Evolutionary conservation across 2,113 vertebrate species (phyloP).

Genomic region (Ancistrus triradiatus): DNA sequence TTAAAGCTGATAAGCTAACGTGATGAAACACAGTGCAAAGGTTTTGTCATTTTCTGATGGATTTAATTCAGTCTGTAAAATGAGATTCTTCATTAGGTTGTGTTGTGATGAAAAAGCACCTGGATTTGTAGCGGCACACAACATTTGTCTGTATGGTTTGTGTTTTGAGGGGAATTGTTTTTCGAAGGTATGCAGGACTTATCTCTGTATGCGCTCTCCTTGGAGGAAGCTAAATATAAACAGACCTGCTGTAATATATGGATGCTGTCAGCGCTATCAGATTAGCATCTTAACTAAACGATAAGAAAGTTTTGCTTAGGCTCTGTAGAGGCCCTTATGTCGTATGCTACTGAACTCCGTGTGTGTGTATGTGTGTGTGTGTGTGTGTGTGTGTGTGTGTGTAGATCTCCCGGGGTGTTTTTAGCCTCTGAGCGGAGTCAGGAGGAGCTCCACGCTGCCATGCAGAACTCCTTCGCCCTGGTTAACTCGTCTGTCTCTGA

Average conservation of each 20-base stretch:
- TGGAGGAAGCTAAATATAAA: neutral
- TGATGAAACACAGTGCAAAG: no score
- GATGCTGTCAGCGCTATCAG: slow-evolving; percentile 4
- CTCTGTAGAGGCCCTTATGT: neutral
- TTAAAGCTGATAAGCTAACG: no score
- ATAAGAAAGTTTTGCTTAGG: neutral
- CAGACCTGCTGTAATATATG: neutral
- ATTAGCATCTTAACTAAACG: neutral
- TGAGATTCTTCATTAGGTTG: no score
- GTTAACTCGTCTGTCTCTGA: slow-evolving; percentile 92
- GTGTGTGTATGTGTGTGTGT: neutral
- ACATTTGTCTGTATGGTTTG: no score
- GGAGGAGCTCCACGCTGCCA: slow-evolving; percentile 78
- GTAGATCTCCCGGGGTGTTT: slow-evolving; percentile 78
- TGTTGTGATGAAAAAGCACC: no score
- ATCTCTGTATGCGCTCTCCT: neutral
- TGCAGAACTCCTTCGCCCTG: slow-evolving; percentile 75
- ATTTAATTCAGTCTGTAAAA: no score
- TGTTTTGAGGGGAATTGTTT: slow-evolving; percentile 3
- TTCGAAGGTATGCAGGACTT: neutral
- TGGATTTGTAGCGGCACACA: no score
- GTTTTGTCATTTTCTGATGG: no score
- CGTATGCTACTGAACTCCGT: neutral
- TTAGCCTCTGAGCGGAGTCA: slow-evolving; percentile 75
- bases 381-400: slow-evolving; percentile 35